phyloP scores from a whole-genome alignment of 2,888 invertebrate genomes.

The Epistrophe grossulariae region DNA sequence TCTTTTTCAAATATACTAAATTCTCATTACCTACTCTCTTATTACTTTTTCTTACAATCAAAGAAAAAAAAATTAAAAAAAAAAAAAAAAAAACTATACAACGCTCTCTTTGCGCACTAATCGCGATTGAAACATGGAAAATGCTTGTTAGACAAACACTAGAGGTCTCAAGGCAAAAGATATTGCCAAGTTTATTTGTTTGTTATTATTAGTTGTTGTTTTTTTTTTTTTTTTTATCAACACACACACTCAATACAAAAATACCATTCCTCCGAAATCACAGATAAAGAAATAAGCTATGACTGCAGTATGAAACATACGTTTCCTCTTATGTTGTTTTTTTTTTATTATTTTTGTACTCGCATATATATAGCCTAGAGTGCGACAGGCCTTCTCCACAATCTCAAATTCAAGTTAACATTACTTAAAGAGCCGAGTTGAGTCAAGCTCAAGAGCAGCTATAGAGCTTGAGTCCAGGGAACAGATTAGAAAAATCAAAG shows the following conservation, averaged over 20 bases:
- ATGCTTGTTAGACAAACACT: constrained; percentile 71
- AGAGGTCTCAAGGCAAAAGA: constrained; percentile 29
- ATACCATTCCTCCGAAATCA: constrained; percentile 60
- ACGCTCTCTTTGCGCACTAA: constrained; percentile 58
- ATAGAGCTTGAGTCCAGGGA: neutral
- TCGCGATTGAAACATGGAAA: constrained; percentile 74
- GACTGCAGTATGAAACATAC: constrained; percentile 55
- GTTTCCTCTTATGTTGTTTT: constrained; percentile 19
- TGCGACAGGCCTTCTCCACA: constrained; percentile 63
- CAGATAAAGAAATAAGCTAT: constrained; percentile 76
- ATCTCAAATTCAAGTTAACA: constrained; percentile 57
- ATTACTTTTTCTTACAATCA: constrained; percentile 22
- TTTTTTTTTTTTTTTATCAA: constrained; percentile 15
- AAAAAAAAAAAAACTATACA: neutral
- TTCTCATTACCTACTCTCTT: constrained; percentile 63
- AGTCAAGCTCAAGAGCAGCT: neutral
- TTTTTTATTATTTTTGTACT: neutral
- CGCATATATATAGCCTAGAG: constrained; percentile 42
- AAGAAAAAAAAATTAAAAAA: too few species aligned
- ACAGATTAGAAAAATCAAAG: neutral
- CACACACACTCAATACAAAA: neutral
- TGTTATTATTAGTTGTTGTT: constrained; percentile 69
- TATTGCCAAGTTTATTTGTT: constrained; percentile 71
- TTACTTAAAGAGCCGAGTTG: constrained; percentile 52
- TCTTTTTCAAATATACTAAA: constrained; percentile 35